Evolutionary conservation across 1,140 invertebrate genomes (phyloP).

Genomic region (Subanguina moxae): DNA sequence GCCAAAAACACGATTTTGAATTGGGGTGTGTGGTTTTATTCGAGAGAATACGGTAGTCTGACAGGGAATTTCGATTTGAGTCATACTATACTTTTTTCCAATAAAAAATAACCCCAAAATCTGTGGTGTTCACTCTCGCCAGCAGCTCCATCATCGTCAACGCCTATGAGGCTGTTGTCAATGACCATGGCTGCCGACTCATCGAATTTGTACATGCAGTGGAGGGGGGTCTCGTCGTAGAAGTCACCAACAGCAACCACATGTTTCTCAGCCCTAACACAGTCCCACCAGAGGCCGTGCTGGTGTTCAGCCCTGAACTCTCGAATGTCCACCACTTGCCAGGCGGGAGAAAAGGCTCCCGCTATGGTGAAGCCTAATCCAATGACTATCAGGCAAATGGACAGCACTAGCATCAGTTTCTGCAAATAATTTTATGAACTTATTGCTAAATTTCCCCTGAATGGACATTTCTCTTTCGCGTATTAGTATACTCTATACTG

Average conservation of each 20-base stretch:
- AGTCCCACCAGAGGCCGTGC: slow-evolving; percentile 59
- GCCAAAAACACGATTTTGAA: no score
- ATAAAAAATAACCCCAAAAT: slow-evolving; percentile 52
- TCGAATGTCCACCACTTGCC: slow-evolving; percentile 57
- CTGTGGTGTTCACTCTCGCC: slow-evolving; percentile 56
- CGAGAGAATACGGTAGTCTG: no score
- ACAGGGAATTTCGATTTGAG: no score
- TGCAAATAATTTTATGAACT: slow-evolving; percentile 18
- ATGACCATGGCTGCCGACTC: slow-evolving; percentile 56
- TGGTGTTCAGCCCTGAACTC: slow-evolving; percentile 58
- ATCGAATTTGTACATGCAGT: slow-evolving; percentile 59
- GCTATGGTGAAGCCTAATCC: slow-evolving; percentile 49
- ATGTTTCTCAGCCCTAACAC: slow-evolving; percentile 56
- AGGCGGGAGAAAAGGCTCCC: slow-evolving; percentile 55
- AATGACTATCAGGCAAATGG: slow-evolving; percentile 48
- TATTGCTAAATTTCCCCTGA: no score
- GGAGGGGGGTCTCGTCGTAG: slow-evolving; percentile 57
- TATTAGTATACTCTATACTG: no score
- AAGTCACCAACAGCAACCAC: slow-evolving; percentile 59
- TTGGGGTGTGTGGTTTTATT: no score
- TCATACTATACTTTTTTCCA: no score
- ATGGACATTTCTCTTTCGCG: no score
- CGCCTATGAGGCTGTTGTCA: slow-evolving; percentile 56
- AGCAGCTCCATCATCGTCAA: slow-evolving; percentile 57
- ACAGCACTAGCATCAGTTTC: slow-evolving; percentile 47